Evolutionary conservation across 2,797 vertebrate genomes (phyloP), one percentile per base, ranked within the genome.

Genomic region (Sebastes oblongus): DNA sequence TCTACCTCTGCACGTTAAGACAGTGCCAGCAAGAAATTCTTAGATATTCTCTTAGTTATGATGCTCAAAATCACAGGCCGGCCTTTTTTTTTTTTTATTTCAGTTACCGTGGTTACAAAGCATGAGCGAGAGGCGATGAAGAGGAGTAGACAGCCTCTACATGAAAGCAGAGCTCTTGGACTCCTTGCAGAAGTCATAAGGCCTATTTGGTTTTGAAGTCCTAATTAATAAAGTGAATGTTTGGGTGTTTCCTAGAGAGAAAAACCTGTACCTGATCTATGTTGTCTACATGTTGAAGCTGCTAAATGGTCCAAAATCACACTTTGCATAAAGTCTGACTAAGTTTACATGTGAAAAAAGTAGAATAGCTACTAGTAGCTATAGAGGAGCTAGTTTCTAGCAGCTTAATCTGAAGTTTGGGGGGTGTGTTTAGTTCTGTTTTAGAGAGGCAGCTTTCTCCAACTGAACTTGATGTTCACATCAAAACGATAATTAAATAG

Each of bases 91-190:
- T 20, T 56, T 56, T 61, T 39, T 24, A 22, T 56, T n/a, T 80
- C 70, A 67, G 90, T 93, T 91, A 84, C 92, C 79, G 62, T 91
- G 92, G 93, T 92, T 90, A 93, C 90, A 34, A 76, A 80, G 73
- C 68, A 75, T 22, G 83, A 90, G 77, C 2, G 10, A 79, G 85
- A 79, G 64, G 16, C 9, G 18, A 75, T 69, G 71, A 83, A 77
- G 80, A 88, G 81, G 62, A 89, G 65, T 14, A 60, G 54, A 82
- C 58, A 34, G 62, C 30, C 55, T 77, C 14, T 56, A 56, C 64
- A 76, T 65, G 54, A 68, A 71, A 88, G 59, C 32, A 75, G 64
- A 83, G 29, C 73, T 77, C 65, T 50, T 56, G 24, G 20, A 84
- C 64, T 66, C 62, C 46, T 72, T 70, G 79, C 25, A 82, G 55